Conservation (phyloP, 1,140 invertebrate species). For the Caenorhabditis brenneri region DNA sequence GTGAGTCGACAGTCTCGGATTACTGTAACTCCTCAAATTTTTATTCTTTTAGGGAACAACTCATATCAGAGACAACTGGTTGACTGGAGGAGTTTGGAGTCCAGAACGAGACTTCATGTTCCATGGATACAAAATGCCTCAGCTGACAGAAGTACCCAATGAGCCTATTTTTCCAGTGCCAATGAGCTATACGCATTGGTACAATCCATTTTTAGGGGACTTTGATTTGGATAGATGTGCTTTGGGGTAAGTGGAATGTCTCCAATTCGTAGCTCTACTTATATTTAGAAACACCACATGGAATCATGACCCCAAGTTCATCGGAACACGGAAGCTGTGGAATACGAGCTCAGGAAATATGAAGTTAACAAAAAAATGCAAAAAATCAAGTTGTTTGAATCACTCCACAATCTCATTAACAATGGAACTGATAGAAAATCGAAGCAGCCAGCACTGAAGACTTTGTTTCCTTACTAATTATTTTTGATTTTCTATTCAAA, state of each 20-base stretch:
- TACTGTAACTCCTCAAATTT: not conserved
- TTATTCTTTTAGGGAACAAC: not conserved
- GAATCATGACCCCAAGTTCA: not conserved
- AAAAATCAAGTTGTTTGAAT: too few species aligned
- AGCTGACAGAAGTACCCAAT: not conserved
- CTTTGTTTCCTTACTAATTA: too few species aligned
- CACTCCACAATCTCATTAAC: not conserved
- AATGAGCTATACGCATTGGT: not conserved
- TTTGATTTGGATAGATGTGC: not conserved
- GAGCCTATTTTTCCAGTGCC: not conserved
- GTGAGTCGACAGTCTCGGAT: not conserved
- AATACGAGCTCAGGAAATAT: not conserved
- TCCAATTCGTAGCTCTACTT: not conserved
- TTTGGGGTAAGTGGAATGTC: not conserved
- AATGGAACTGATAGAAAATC: not conserved
- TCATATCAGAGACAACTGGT: not conserved
- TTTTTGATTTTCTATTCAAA: too few species aligned
- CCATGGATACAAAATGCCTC: not conserved
- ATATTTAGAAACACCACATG: not conserved
- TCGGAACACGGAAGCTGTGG: not conserved
- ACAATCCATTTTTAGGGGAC: not conserved
- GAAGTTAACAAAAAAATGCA: not conserved
- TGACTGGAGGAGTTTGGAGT: not conserved
- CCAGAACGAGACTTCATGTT: slow-evolving; percentile 16
- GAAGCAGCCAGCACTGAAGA: too few species aligned